Base-by-base conservation (phyloP, 2,113 vertebrate genomes). In the Ammodytes marinus region DNA sequence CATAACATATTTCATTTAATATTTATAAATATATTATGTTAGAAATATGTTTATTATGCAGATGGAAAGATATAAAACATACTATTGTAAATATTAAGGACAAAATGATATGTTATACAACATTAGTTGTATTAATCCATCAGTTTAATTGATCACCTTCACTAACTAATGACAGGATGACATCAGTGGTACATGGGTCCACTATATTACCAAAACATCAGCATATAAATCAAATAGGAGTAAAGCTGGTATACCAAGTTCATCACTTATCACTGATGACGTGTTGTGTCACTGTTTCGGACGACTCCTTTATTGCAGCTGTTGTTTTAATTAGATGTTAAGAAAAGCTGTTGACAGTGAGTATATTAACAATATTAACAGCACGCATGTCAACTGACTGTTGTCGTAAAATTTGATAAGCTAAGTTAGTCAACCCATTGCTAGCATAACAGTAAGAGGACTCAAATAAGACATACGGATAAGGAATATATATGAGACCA, bases 301-400 rank as follows among this genome's bases (percentile, higher is more conserved):
- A 68, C 15, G 1, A 35, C 46, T 74, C 70, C 35, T 64, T 91
- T 72, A 78, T 73, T 75, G 55, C 58, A 19, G 68, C 40, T 39
- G 68, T 55, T 70, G 50, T 84, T 88, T 70, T 88, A 91, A 89
- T 86, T 66, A 86, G 83, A 77, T 68, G 42, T 67, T 64, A 60
- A 79, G 67, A 79, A 82, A 79, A 77, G 75, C 68, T 82, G 70
- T 61, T 86, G 81, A 87, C 75, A 82, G 79, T 68, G 66, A 82
- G 78, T 77, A 64, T 73, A 85, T 90, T 72, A 83, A 77, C 55
- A 79, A 77, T 77, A 80, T 86, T 83, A 88, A 79, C 57, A 74
- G 70, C 76, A 75, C 9, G 19, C 46, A 80, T 82, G 55, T 75
- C 74, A 82, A 55, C 43, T 53, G 72, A 84, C 75, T 72, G 74